Conservation (phyloP, 1,140 invertebrate genomes). For the Ceratina japonica region DNA sequence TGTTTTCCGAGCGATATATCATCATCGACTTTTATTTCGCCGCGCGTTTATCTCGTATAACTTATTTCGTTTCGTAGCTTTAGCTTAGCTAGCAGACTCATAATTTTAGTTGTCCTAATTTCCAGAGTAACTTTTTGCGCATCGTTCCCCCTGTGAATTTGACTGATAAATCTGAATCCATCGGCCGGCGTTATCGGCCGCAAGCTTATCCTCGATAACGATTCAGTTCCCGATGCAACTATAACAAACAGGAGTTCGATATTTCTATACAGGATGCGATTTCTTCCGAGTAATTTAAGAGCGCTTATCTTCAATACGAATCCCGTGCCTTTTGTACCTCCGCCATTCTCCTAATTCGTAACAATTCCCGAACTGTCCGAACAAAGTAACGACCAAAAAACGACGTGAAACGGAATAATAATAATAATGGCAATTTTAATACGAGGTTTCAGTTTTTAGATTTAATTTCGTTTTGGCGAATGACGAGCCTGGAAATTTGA, state of each 20-base stretch:
- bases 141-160: too few species aligned
- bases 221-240: too few species aligned
- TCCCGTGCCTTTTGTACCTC: conserved; percentile 44
- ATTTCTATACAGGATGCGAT: conserved; percentile 7
- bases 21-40: not conserved
- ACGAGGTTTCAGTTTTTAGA: not conserved
- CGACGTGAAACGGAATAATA: not conserved
- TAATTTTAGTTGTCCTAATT: not conserved
- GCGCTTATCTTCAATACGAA: conserved; percentile 23
- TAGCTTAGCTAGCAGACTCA: not conserved
- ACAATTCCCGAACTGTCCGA: not conserved
- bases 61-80: conserved; percentile 1
- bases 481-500: not conserved
- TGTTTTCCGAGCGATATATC: too few species aligned
- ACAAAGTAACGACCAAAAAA: conserved; percentile 8
- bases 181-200: too few species aligned
- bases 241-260: not conserved
- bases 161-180: too few species aligned
- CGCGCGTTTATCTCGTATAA: not conserved
- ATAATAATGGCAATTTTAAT: not conserved
- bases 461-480: not conserved
- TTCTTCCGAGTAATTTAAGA: not conserved
- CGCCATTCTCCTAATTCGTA: conserved; percentile 23
- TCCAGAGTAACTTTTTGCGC: too few species aligned
- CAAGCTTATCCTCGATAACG: too few species aligned